These are phyloP conservation scores for Pseudolycoriella hygida DNA, from an alignment of 2,888 invertebrate genomes.

Conservation along the genomic window DNA sequence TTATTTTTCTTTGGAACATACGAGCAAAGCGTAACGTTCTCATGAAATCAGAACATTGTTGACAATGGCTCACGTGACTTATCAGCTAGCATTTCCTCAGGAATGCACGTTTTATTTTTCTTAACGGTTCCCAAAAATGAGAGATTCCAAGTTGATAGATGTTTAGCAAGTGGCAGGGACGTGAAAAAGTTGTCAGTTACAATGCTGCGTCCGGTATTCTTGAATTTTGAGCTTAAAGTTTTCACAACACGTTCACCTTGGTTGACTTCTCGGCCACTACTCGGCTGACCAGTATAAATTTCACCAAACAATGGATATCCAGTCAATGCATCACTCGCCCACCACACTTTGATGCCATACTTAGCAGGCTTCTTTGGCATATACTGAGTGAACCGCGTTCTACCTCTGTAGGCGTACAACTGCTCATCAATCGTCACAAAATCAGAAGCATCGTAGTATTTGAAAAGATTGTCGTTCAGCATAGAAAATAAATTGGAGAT, in stretches of 20 bases:
- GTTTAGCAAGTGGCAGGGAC: not conserved
- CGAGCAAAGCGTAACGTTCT: not conserved
- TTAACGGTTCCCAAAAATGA: not conserved
- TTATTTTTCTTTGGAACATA: slow-evolving; percentile 1
- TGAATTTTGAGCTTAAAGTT: not conserved
- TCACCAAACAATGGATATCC: slow-evolving; percentile 14
- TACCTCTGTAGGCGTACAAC: slow-evolving; percentile 15
- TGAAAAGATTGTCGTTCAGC: slow-evolving; percentile 16
- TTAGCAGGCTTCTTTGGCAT: too few species aligned
- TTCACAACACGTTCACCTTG: slow-evolving; percentile 11
- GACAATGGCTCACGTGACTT: not conserved
- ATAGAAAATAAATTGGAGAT: slow-evolving; percentile 15
- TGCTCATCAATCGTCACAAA: slow-evolving; percentile 18
- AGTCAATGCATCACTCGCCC: slow-evolving; percentile 16
- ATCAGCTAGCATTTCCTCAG: not conserved
- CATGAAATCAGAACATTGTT: not conserved
- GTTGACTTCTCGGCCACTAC: slow-evolving; percentile 8
- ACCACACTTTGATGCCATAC: slow-evolving; percentile 17
- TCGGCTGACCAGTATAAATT: slow-evolving; percentile 13
- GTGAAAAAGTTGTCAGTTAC: not conserved
- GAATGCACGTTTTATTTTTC: not conserved
- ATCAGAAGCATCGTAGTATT: slow-evolving; percentile 15
- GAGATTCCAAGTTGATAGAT: not conserved
- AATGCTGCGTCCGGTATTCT: not conserved
- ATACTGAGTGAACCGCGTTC: slow-evolving; percentile 16